Percentiles rank a stretch among this genome's conserved stretches.
Evolutionary conservation across 2,888 invertebrate species (phyloP).

Genomic region (Coecobrya sp.): DNA sequence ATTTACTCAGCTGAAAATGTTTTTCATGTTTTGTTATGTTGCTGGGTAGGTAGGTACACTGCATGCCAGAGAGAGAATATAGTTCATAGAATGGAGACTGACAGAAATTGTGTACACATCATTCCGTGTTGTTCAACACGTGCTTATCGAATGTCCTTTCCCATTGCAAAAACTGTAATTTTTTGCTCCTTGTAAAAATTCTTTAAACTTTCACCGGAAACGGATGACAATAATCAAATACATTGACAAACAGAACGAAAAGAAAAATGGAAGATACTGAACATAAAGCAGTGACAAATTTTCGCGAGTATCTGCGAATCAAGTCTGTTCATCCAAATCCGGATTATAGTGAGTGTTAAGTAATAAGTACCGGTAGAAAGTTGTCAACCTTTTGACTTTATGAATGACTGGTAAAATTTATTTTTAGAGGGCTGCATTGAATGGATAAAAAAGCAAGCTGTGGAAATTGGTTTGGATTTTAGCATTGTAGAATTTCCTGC

Average conservation of each 20-base stretch:
- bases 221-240: not conserved
- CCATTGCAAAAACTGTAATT: no score
- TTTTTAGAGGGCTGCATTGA: constrained; percentile 74
- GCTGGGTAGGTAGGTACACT: no score
- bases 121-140: not conserved
- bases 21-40: no score
- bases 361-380: not conserved
- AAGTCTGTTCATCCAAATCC: constrained; percentile 96
- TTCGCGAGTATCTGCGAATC: constrained; percentile 95
- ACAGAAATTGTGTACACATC: not conserved
- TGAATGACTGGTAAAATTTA: not conserved
- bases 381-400: no score
- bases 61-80: no score
- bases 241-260: no score
- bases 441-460: constrained; percentile 79
- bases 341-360: constrained; percentile 91
- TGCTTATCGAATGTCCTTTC: not conserved
- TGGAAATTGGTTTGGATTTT: constrained; percentile 78
- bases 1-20: no score
- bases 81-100: no score
- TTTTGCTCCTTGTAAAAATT: no score
- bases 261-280: constrained; percentile 83
- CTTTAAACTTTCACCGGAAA: not conserved
- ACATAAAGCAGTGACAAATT: constrained; percentile 91
- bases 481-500: constrained; percentile 72